Conservation (phyloP, 35 echinoderm and acorn worm species). For the Chiridota heheva region DNA sequence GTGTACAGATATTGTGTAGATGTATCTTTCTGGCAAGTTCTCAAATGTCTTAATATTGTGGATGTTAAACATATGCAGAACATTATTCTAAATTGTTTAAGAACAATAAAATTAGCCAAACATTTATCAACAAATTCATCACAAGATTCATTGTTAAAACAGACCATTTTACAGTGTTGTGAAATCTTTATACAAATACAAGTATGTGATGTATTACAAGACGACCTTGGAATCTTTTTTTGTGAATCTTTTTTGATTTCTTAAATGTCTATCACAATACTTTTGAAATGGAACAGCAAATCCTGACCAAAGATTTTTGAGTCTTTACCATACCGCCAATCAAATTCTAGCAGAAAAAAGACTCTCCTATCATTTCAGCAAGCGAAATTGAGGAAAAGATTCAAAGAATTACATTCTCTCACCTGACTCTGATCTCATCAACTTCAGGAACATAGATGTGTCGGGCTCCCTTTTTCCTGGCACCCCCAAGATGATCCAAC, state of each 20-base stretch:
- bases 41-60: neutral
- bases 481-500: slow-evolving; percentile 6
- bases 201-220: too few relatives aligned
- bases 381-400: too few relatives aligned
- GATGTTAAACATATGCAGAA: too few relatives aligned
- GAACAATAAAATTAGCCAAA: neutral
- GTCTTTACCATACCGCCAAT: too few relatives aligned
- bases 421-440: slow-evolving; percentile 97
- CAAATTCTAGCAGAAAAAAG: too few relatives aligned
- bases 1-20: neutral
- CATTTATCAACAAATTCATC: neutral
- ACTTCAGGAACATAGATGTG: slow-evolving; percentile 88
- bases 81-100: neutral
- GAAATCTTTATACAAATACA: neutral
- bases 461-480: slow-evolving; percentile 32
- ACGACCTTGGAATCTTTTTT: too few relatives aligned
- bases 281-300: too few relatives aligned
- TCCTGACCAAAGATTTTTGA: too few relatives aligned
- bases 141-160: neutral
- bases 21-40: neutral
- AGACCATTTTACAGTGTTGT: neutral
- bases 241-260: neutral
- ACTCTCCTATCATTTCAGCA: too few relatives aligned
- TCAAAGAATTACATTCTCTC: too few relatives aligned
- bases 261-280: too few relatives aligned